Evolutionary conservation across 1,140 invertebrate species (phyloP).

Genomic region (Temnothorax nylanderi): DNA sequence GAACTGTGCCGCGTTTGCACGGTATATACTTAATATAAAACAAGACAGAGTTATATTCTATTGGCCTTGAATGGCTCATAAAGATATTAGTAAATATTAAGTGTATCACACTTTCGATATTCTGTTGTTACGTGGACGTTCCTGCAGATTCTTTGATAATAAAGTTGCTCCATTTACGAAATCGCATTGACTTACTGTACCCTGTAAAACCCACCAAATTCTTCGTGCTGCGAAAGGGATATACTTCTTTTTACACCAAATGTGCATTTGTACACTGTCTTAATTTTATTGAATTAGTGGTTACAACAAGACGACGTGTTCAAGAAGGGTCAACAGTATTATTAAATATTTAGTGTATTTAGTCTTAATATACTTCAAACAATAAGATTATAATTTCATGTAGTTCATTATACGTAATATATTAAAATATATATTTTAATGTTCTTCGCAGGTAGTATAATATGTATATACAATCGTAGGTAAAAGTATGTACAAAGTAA

Average conservation of each 20-base stretch:
- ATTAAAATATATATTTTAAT: conserved; percentile 85
- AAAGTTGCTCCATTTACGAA: conserved; percentile 72
- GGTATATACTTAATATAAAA: conserved; percentile 35
- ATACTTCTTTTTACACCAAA: conserved; percentile 36
- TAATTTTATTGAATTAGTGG: conserved; percentile 83
- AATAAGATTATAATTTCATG: conserved; percentile 84
- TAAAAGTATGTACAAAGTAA: conserved; percentile 81
- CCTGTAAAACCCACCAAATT: not conserved
- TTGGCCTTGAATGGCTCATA: conserved; percentile 46
- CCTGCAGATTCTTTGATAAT: conserved; percentile 72
- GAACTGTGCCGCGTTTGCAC: conserved; percentile 57
- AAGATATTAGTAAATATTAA: conserved; percentile 51
- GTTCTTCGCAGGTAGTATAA: conserved; percentile 78
- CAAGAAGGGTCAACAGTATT: conserved; percentile 84
- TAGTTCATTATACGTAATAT: conserved; percentile 84
- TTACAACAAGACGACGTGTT: conserved; percentile 84
- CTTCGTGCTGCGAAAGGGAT: not conserved
- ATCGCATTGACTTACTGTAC: conserved; percentile 23
- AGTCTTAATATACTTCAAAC: conserved; percentile 84
- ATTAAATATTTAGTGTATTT: conserved; percentile 84
- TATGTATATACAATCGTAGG: conserved; percentile 78
- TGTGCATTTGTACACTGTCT: conserved; percentile 73
- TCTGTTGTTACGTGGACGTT: conserved; percentile 57
- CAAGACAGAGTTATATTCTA: conserved; percentile 35
- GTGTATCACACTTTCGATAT: conserved; percentile 55